Base-by-base conservation (phyloP, 2,797 vertebrate genomes). In the Odontamblyopus rebecca region DNA sequence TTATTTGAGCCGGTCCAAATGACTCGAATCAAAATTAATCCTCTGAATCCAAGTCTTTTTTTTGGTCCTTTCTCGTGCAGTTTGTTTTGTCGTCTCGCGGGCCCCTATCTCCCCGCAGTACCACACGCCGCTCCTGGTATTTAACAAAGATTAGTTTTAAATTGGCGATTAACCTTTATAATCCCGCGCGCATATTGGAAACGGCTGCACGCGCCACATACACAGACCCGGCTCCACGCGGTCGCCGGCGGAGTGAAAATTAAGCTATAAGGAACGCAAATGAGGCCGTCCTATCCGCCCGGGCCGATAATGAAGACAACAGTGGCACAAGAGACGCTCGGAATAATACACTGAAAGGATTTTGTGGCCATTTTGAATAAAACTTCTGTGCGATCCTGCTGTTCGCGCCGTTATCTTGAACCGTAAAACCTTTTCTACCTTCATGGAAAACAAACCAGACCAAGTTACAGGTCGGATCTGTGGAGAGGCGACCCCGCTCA, bases 121-220 rank as follows among this genome's bases (percentile, higher is more conserved):
- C 79, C 50, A 75, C 75, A 59, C 61, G 84, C 78, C 71, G 88
- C 86, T 86, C 86, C 83, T 86, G 89, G 84, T 91, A 91, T 93
- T 94, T 92, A 91, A 86, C 82, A 73, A 89, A 91, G 91, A 94
- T 93, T 90, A 93, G 88, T 85, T 89, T 90, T 86, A 93, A 94
- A 94, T 91, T 91, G 87, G 88, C 85, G 91, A 94, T 93, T 93
- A 94, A 93, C 92, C 89, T 95, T 91, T 93, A 86, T 89, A 92
- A 93, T 93, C 86, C 87, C 74, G 75, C 53, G 53, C 72, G 81
- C 89, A 82, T 84, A 87, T 78, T 75, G 89, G 91, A 89, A 90
- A 92, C 70, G 83, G 79, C 75, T 77, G 79, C 89, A 89, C 88
- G 88, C 75, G 88, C 75, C 85, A 70, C 73, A 70, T 82, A 27